phyloP scores from a whole-genome alignment of 2,888 invertebrate genomes.

The Synanthedon vespiformis region DNA sequence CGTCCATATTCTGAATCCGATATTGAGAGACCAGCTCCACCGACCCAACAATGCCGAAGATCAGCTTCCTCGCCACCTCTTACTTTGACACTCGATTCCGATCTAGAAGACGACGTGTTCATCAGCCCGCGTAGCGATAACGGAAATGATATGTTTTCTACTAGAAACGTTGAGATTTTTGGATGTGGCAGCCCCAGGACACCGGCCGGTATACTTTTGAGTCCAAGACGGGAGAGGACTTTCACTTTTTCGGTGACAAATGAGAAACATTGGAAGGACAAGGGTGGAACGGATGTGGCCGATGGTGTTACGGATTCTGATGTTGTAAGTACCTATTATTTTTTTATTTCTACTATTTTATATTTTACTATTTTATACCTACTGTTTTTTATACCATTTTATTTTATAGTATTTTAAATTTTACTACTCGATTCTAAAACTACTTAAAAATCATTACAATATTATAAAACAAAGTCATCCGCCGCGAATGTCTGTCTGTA shows the following conservation, averaged over 20 bases:
- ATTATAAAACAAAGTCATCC: too few relatives aligned
- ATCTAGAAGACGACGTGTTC: slow-evolving; percentile 63
- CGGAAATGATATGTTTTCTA: slow-evolving; percentile 52
- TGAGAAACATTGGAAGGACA: slow-evolving; percentile 62
- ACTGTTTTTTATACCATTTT: too few relatives aligned
- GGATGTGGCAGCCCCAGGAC: slow-evolving; percentile 50
- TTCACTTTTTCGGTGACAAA: slow-evolving; percentile 55
- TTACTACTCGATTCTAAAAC: too few relatives aligned
- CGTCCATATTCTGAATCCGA: slow-evolving; percentile 61
- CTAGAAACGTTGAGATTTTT: slow-evolving; percentile 52
- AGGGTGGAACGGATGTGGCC: slow-evolving; percentile 57
- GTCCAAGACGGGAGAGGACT: slow-evolving; percentile 48
- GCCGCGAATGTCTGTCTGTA: too few relatives aligned
- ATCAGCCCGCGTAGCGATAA: slow-evolving; percentile 42
- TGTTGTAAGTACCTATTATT: slow-evolving; percentile 53
- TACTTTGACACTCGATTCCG: slow-evolving; percentile 45
- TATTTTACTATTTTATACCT: too few relatives aligned
- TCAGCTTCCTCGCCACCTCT: slow-evolving; percentile 55
- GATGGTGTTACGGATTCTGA: slow-evolving; percentile 43
- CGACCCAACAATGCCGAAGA: slow-evolving; percentile 31
- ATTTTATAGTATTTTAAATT: too few relatives aligned
- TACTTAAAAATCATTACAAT: too few relatives aligned
- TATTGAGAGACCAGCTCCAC: slow-evolving; percentile 28
- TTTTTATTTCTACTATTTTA: background rate
- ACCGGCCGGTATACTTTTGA: slow-evolving; percentile 52